Percentiles rank a stretch among this genome's conserved stretches.
These are phyloP conservation scores for Notamacropus eugenii DNA, from an alignment of 2,797 vertebrate species.

Conservation along the genomic window DNA sequence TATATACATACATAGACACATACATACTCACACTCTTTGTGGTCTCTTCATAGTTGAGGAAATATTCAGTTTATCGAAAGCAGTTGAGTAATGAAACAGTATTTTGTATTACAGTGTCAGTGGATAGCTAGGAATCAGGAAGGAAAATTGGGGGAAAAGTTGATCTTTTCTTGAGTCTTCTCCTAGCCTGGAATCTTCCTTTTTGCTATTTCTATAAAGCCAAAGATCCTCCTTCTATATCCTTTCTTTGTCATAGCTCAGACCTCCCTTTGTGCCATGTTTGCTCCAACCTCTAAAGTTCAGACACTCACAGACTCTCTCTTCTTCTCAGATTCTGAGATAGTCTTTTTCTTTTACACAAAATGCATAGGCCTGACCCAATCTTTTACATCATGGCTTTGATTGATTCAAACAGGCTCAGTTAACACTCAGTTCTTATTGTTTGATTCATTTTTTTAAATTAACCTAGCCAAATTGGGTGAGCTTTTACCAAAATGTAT, in stretches of 20 bases:
- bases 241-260: neutral
- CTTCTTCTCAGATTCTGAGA: neutral
- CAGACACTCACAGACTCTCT: neutral
- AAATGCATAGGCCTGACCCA: neutral
- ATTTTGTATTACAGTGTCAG: neutral
- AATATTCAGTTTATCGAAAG: neutral
- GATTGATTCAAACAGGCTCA: neutral
- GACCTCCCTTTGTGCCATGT: neutral
- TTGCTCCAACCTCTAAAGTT: neutral
- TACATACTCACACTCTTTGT: no score
- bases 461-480: neutral
- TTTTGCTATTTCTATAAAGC: neutral
- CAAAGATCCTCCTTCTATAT: neutral
- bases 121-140: neutral
- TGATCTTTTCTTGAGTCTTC: neutral
- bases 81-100: neutral
- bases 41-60: neutral
- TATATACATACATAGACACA: no score
- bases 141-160: neutral
- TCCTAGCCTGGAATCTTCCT: neutral
- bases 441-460: neutral
- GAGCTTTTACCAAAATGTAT: no score
- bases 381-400: neutral
- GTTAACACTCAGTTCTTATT: neutral
- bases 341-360: neutral